Evolutionary conservation across 2,888 invertebrate species (phyloP).

Genomic region (Escarpia spicata): DNA sequence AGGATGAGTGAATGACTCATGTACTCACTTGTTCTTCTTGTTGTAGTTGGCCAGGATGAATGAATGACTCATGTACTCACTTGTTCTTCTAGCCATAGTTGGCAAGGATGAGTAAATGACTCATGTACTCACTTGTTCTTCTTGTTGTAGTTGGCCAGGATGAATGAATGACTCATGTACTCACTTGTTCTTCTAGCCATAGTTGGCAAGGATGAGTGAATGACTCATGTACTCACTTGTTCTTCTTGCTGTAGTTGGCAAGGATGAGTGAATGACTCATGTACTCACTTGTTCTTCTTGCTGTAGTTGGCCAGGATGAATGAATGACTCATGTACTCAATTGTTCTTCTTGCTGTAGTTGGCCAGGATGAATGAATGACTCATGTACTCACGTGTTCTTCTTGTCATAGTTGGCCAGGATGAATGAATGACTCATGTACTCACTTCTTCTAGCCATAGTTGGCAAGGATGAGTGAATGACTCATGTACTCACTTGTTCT

Average conservation of each 20-base stretch:
- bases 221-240: slow-evolving; percentile 88
- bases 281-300: slow-evolving; percentile 93
- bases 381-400: slow-evolving; percentile 86
- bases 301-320: slow-evolving; percentile 98
- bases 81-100: slow-evolving; percentile 99
- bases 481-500: slow-evolving; percentile 82
- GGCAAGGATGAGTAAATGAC: slow-evolving; percentile 94
- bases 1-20: slow-evolving; percentile 93
- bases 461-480: slow-evolving; percentile 77
- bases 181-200: slow-evolving; percentile 98
- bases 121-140: slow-evolving; percentile 90
- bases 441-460: slow-evolving; percentile 99
- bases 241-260: slow-evolving; percentile 99
- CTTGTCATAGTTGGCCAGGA: slow-evolving; percentile 98
- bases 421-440: slow-evolving; percentile 87
- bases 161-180: slow-evolving; percentile 43
- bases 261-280: slow-evolving; percentile 63
- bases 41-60: slow-evolving; percentile 81
- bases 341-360: slow-evolving; percentile 99
- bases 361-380: slow-evolving; percentile 77
- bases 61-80: slow-evolving; percentile 66
- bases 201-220: slow-evolving; percentile 97
- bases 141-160: slow-evolving; percentile 91
- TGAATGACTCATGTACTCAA: slow-evolving; percentile 87
- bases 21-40: slow-evolving; percentile 87